phyloP scores from a whole-genome alignment of 2,888 invertebrate species.

The Drosophila fungiperda region DNA sequence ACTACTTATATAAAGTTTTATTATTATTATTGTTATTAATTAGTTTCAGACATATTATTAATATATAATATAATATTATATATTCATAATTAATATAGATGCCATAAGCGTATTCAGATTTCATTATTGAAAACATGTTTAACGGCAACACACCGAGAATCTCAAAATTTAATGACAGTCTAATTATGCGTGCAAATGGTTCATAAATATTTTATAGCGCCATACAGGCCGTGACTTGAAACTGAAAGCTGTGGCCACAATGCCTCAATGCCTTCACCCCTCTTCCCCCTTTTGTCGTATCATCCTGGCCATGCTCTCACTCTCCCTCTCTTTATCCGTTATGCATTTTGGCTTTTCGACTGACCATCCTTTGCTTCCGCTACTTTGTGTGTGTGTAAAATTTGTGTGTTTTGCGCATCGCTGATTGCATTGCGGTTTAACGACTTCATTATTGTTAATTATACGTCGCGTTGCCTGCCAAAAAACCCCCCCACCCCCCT shows the following conservation, averaged over 20 bases:
- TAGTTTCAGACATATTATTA: too few relatives aligned
- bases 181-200: constrained; percentile 84
- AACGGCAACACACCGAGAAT: constrained; percentile 59
- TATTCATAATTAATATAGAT: not conserved
- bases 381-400: constrained; percentile 28
- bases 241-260: constrained; percentile 42
- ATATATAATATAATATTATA: too few relatives aligned
- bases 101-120: constrained; percentile 6
- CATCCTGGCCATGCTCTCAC: not conserved
- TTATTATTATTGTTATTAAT: too few relatives aligned
- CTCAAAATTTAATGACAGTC: constrained; percentile 83
- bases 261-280: constrained; percentile 5
- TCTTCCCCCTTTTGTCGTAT: not conserved
- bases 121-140: constrained; percentile 6
- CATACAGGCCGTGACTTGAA: constrained; percentile 57
- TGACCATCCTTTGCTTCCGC: constrained; percentile 16
- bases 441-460: constrained; percentile 82
- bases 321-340: constrained; percentile 27
- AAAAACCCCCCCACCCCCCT: constrained; percentile 21
- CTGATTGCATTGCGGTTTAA: constrained; percentile 81
- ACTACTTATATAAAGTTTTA: too few relatives aligned
- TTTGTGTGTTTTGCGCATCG: constrained; percentile 78
- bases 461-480: constrained; percentile 65
- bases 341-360: constrained; percentile 62
- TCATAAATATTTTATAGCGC: constrained; percentile 82